phyloP scores from a whole-genome alignment of 2,113 vertebrate species.

The Semicossyphus pulcher region DNA sequence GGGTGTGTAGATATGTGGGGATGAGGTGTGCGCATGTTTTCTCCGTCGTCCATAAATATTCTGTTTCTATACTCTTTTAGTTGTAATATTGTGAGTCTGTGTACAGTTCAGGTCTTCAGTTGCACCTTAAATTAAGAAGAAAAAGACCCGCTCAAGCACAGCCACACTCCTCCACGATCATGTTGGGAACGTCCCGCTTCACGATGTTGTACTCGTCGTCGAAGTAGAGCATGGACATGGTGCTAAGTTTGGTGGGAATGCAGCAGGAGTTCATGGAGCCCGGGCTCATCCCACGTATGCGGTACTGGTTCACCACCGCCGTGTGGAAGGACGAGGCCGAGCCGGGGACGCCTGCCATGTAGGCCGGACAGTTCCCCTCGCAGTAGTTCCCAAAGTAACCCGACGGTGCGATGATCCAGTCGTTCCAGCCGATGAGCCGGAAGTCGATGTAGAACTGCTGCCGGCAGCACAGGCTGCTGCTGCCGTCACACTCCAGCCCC shows the following conservation, averaged over 20 bases:
- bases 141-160: constrained; percentile 87
- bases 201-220: constrained; percentile 99
- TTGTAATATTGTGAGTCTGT: constrained; percentile 46
- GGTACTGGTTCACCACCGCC: constrained; percentile 98
- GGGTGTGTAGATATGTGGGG: constrained; percentile 53
- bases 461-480: constrained; percentile 93
- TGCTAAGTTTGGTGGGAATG: constrained; percentile 97
- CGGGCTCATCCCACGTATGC: constrained; percentile 95
- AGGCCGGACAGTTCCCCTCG: constrained; percentile 96
- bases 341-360: constrained; percentile 95
- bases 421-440: constrained; percentile 97
- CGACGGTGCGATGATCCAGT: constrained; percentile 98
- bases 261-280: constrained; percentile 98
- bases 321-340: constrained; percentile 98
- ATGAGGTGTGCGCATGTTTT: constrained; percentile 52
- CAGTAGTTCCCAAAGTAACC: constrained; percentile 99
- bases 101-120: constrained; percentile 31
- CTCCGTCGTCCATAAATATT: constrained; percentile 78
- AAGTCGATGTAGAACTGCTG: constrained; percentile 99
- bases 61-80: constrained; percentile 46
- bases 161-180: constrained; percentile 99
- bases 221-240: constrained; percentile 99
- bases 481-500: constrained; percentile 96
- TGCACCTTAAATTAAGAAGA: constrained; percentile 37
- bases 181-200: constrained; percentile 98